These are phyloP conservation scores for Acanthaster planci DNA, from an alignment of 35 echinoderm and acorn worm species.

Conservation along the genomic window DNA sequence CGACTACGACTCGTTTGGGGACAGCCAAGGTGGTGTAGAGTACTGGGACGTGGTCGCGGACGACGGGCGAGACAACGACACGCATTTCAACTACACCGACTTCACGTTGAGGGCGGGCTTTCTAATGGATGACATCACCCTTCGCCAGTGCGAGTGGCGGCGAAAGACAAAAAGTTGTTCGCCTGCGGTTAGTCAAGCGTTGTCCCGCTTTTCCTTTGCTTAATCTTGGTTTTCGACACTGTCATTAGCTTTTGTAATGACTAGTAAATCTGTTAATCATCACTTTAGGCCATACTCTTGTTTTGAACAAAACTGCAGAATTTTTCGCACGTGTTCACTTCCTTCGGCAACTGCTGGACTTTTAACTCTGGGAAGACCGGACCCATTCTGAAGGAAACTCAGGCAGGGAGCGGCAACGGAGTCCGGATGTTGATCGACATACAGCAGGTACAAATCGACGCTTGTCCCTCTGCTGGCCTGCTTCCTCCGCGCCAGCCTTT, in stretches of 20 bases:
- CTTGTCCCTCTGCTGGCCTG: no score
- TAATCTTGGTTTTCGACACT: no score
- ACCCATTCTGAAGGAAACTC: not conserved
- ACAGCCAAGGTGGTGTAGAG: not conserved
- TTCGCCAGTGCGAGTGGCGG: not conserved
- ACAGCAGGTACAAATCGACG: slow-evolving; percentile 7
- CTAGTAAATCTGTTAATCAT: no score
- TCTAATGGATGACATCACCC: not conserved
- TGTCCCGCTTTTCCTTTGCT: no score
- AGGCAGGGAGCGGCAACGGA: slow-evolving; percentile 7
- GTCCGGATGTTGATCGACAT: slow-evolving; percentile 2
- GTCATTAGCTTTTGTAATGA: no score
- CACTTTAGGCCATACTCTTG: no score
- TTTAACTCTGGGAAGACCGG: not conserved
- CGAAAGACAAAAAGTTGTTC: not conserved
- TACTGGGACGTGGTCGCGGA: not conserved
- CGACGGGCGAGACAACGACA: not conserved
- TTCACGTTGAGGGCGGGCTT: slow-evolving; percentile 19
- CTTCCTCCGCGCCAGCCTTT: no score
- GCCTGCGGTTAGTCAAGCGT: not conserved
- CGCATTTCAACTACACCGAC: not conserved
- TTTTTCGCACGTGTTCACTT: slow-evolving; percentile 33
- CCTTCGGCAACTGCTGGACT: slow-evolving; percentile 34
- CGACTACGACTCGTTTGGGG: not conserved
- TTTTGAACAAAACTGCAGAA: not conserved